phyloP scores from a whole-genome alignment of 2,888 invertebrate species.

The Gonocerus acuteangulatus region DNA sequence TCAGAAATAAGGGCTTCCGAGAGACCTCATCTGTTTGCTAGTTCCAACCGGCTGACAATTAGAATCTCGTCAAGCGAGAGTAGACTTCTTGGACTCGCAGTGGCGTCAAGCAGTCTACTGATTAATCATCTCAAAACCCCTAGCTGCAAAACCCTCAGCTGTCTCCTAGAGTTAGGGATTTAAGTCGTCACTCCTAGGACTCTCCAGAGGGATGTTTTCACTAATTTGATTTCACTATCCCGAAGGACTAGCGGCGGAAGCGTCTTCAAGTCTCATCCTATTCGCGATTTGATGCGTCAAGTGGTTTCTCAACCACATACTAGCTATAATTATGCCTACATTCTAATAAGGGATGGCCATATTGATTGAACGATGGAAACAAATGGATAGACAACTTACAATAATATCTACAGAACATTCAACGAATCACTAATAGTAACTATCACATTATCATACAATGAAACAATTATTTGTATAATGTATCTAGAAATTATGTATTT shows the following conservation, averaged over 20 bases:
- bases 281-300: not conserved
- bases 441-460: too few relatives aligned
- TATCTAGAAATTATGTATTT: too few relatives aligned
- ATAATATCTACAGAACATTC: too few relatives aligned
- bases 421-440: too few relatives aligned
- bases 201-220: not conserved
- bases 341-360: too few relatives aligned
- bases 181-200: not conserved
- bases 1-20: not conserved
- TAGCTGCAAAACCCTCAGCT: not conserved
- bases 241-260: not conserved
- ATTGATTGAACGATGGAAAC: too few relatives aligned
- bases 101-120: too few relatives aligned
- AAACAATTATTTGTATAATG: too few relatives aligned
- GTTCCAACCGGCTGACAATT: not conserved
- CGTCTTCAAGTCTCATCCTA: not conserved
- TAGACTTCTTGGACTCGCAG: not conserved
- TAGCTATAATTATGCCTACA: too few relatives aligned
- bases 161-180: not conserved
- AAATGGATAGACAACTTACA: too few relatives aligned
- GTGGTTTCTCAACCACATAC: too few relatives aligned
- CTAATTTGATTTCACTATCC: not conserved
- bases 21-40: not conserved
- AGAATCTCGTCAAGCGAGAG: not conserved
- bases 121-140: too few relatives aligned